phyloP scores from a whole-genome alignment of 2,113 vertebrate species.

The Phyllostomus discolor region DNA sequence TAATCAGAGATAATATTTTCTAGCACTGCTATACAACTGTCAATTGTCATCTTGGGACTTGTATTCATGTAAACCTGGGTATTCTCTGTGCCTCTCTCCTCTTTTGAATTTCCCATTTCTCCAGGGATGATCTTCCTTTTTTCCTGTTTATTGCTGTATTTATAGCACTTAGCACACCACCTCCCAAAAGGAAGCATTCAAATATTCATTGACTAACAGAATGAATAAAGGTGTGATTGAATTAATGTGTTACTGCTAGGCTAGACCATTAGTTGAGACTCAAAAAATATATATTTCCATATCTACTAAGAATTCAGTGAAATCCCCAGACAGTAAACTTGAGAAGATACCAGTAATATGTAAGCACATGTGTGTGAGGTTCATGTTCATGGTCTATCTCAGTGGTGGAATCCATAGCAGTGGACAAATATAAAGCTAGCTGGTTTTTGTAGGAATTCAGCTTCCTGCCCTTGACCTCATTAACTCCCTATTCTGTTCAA shows the following conservation, averaged over 20 bases:
- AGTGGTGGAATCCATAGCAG: not conserved
- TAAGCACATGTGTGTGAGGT: not conserved
- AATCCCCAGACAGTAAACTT: not conserved
- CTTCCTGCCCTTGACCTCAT: slow-evolving; percentile 20
- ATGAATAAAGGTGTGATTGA: not conserved
- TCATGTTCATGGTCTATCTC: not conserved
- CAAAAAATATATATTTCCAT: not conserved
- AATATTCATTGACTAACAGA: not conserved
- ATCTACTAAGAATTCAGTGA: not conserved
- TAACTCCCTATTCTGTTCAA: slow-evolving; percentile 9
- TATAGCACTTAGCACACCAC: not conserved
- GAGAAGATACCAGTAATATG: not conserved
- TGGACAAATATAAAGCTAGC: not conserved
- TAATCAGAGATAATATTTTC: not conserved
- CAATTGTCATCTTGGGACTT: not conserved
- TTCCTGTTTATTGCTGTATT: not conserved
- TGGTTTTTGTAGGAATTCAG: not conserved
- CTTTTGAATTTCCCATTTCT: not conserved
- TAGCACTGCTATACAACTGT: not conserved
- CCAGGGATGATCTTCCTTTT: not conserved
- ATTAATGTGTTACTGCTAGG: not conserved
- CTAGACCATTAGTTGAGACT: not conserved
- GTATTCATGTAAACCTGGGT: not conserved
- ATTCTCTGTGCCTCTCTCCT: not conserved
- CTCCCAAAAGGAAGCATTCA: not conserved